phyloP scores from a whole-genome alignment of 2,113 vertebrate genomes.

The Geococcyx californianus region DNA sequence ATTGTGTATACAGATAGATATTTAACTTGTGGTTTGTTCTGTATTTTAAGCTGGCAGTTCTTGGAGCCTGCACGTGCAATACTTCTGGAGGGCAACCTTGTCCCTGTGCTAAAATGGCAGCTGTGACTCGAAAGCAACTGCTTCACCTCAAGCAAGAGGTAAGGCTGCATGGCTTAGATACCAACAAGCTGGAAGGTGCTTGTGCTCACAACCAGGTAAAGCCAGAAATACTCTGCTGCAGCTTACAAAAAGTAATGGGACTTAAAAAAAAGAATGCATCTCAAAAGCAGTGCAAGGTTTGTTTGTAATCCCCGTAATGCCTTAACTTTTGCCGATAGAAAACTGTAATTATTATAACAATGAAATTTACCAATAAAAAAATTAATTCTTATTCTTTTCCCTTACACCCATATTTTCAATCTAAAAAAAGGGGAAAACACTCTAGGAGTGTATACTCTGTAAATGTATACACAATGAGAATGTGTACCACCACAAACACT shows the following conservation, averaged over 20 bases:
- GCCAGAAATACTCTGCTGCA: background rate
- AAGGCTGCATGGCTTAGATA: background rate
- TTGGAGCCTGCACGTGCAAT: constrained; percentile 84
- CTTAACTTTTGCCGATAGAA: background rate
- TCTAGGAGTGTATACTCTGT: background rate
- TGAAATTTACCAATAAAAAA: background rate
- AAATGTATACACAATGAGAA: background rate
- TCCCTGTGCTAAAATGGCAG: constrained; percentile 82
- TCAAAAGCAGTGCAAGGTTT: background rate
- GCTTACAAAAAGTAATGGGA: background rate
- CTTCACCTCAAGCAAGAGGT: constrained; percentile 89
- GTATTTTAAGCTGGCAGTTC: constrained; percentile 82
- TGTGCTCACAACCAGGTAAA: background rate
- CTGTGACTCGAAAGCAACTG: constrained; percentile 81
- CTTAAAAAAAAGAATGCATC: background rate
- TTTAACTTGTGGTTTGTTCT: background rate
- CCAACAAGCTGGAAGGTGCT: background rate
- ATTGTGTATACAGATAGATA: background rate
- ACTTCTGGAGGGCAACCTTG: constrained; percentile 73
- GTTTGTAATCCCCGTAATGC: background rate
- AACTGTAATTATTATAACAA: background rate
- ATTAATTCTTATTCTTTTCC: fast-evolving
- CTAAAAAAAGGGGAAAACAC: background rate
- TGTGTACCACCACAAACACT: background rate
- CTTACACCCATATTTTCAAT: background rate